A percentile compares a stretch with the other conserved stretches of the same genome.
phyloP scores from a whole-genome alignment of 1,140 invertebrate species.

The Zaprionus taronus region DNA sequence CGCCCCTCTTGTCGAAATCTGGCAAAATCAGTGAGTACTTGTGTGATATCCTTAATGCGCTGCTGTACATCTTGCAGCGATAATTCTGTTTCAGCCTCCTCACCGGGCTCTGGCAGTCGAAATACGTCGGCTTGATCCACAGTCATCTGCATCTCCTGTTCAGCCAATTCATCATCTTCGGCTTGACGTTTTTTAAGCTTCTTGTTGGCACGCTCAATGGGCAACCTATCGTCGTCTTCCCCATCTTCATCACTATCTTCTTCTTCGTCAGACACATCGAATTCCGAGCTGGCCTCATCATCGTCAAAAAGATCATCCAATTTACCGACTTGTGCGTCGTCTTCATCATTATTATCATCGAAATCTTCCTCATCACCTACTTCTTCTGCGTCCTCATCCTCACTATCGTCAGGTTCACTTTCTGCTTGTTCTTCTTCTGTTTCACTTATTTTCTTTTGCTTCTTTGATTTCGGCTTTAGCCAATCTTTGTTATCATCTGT shows the following conservation, averaged over 20 bases:
- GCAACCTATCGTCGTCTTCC: slow-evolving; percentile 88
- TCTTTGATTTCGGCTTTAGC: slow-evolving; percentile 88
- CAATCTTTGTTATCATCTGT: slow-evolving; percentile 89
- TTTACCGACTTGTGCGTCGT: slow-evolving; percentile 65
- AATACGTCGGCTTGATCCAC: slow-evolving; percentile 90
- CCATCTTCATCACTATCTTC: slow-evolving; percentile 74
- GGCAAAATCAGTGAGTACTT: slow-evolving; percentile 95
- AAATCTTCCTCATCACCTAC: slow-evolving; percentile 56
- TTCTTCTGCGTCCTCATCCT: slow-evolving; percentile 44
- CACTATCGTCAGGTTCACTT: slow-evolving; percentile 44
- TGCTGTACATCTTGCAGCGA: slow-evolving; percentile 94
- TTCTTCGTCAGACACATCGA: slow-evolving; percentile 74
- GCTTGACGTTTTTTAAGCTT: slow-evolving; percentile 91
- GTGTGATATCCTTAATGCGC: slow-evolving; percentile 94
- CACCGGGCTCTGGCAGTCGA: slow-evolving; percentile 90
- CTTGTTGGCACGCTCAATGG: slow-evolving; percentile 94
- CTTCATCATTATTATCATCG: slow-evolving; percentile 62
- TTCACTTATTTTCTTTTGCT: slow-evolving; percentile 77
- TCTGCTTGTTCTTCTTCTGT: slow-evolving; percentile 25
- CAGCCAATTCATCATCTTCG: slow-evolving; percentile 89
- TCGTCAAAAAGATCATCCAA: slow-evolving; percentile 74
- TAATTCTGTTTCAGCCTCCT: slow-evolving; percentile 89
- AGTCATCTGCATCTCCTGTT: slow-evolving; percentile 92
- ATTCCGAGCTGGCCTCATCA: slow-evolving; percentile 60
- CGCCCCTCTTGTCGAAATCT: slow-evolving; percentile 90